Base-by-base conservation (phyloP, 1,140 invertebrate species). In the Monochamus saltuarius region DNA sequence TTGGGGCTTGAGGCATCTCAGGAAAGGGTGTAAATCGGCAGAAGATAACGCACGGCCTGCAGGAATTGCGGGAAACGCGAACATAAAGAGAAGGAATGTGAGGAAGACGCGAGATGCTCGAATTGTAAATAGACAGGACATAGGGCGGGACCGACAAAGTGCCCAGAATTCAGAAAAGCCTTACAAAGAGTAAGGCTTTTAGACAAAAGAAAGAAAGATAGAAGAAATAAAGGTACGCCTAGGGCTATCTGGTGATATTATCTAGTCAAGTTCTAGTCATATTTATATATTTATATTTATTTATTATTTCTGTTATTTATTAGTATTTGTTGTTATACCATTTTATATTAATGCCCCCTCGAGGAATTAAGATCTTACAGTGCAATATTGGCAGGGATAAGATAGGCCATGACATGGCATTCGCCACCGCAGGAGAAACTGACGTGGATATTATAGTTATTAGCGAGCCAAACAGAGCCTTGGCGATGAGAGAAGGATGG, bases 41-140 rank as follows among this genome's bases (percentile, higher is more conserved):
- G n/a, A n/a, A n/a, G n/a, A n/a, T n/a, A n/a, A n/a, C n/a, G n/a
- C n/a, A n/a, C n/a, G 1, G 4, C 8, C 2, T 62, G 61, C 42
- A 1, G 58, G 2, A 62, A 53, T 10, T 62, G 56, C 49, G 51
- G 47, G 2, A 29, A 51, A 19, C 19, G 46, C n/a, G 56, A 42
- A 7, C 47, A 58, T 35, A 46, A 22, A 29, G 61, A 10, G 4
- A 52, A 46, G 37, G 50, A 46, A 11, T 59, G 56, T 37, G 29
- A 49, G 14, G 29, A 37, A 4, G 29, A 54, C 10, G 16, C 10
- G 1, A 40, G 13, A 40, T 63, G 45, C 19, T n/a, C 17, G 8
- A 46, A 16, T 7, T 57, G 60, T 13, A 56, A 45, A 10, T 7
- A 36, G 19, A 36, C 49, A 16, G 59, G 52, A 17, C 45, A 56